phyloP scores from a whole-genome alignment of 2,797 vertebrate species.

The Buceros bicornis region DNA sequence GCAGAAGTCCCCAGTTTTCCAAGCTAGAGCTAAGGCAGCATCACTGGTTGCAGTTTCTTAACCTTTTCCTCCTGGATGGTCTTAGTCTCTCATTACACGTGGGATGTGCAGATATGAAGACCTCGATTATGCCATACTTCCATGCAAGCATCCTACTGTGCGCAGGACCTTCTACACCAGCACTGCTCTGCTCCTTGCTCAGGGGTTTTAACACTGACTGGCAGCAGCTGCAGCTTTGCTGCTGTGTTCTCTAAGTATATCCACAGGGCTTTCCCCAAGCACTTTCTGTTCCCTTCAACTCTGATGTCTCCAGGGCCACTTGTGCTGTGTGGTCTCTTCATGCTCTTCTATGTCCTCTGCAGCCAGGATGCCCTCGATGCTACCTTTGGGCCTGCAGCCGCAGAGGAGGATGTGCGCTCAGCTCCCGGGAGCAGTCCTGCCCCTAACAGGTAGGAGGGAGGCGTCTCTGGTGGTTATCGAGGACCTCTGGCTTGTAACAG shows the following conservation, averaged over 20 bases:
- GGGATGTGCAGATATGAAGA: not conserved
- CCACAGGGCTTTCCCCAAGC: not conserved
- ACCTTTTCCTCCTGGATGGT: not conserved
- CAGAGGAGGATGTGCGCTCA: not conserved
- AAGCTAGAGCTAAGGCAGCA: not conserved
- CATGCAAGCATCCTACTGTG: not conserved
- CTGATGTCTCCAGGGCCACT: not conserved
- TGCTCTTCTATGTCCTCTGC: not conserved
- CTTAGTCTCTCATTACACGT: not conserved
- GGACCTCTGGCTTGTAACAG: not conserved
- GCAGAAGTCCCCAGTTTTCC: not conserved
- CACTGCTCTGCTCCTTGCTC: not conserved
- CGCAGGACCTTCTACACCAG: not conserved
- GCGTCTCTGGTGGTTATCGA: not conserved
- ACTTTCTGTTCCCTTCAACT: not conserved
- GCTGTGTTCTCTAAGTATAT: not conserved
- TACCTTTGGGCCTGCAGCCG: not conserved
- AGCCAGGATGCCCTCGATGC: not conserved
- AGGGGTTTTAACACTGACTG: not conserved
- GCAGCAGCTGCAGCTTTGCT: not conserved
- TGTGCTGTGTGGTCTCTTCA: not conserved
- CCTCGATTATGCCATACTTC: not conserved
- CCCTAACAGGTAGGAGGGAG: not conserved
- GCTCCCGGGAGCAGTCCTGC: not conserved
- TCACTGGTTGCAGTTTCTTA: not conserved